Evolutionary conservation across 2,113 vertebrate species (phyloP).

Genomic region (Hoplias malabaricus): DNA sequence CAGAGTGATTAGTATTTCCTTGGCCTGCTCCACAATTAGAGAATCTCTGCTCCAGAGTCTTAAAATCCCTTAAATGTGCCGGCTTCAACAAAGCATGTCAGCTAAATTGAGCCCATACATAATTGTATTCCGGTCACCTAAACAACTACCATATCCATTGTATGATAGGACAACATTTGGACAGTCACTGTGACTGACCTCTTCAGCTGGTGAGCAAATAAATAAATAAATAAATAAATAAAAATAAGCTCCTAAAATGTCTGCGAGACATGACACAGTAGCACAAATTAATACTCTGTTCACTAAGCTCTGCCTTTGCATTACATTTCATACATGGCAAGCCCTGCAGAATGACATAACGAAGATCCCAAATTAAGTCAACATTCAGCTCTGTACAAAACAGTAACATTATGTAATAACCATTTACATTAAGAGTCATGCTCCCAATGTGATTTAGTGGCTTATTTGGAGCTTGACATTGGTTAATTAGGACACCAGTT

Average conservation of each 20-base stretch:
- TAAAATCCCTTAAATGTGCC: too few species aligned
- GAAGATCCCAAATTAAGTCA: not conserved
- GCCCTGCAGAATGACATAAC: not conserved
- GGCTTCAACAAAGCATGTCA: too few species aligned
- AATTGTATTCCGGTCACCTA: too few species aligned
- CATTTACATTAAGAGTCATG: constrained; percentile 16
- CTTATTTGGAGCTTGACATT: constrained; percentile 4
- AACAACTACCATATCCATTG: too few species aligned
- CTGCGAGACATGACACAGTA: not conserved
- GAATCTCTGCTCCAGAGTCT: too few species aligned
- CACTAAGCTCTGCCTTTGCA: not conserved
- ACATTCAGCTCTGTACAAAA: not conserved
- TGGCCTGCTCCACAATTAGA: too few species aligned
- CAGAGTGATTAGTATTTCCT: too few species aligned
- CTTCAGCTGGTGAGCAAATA: not conserved
- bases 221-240: too few species aligned
- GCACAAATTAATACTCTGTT: not conserved
- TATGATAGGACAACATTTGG: too few species aligned
- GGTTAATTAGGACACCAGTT: not conserved
- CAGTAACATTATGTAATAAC: not conserved
- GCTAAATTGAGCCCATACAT: too few species aligned
- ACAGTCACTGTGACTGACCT: too few species aligned
- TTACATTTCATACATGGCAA: not conserved
- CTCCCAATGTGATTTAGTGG: not conserved
- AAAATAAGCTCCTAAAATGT: too few species aligned